Evolutionary conservation across 2,113 vertebrate genomes (phyloP), one percentile per base, ranked within the genome.

Genomic region (Labeo catla): DNA sequence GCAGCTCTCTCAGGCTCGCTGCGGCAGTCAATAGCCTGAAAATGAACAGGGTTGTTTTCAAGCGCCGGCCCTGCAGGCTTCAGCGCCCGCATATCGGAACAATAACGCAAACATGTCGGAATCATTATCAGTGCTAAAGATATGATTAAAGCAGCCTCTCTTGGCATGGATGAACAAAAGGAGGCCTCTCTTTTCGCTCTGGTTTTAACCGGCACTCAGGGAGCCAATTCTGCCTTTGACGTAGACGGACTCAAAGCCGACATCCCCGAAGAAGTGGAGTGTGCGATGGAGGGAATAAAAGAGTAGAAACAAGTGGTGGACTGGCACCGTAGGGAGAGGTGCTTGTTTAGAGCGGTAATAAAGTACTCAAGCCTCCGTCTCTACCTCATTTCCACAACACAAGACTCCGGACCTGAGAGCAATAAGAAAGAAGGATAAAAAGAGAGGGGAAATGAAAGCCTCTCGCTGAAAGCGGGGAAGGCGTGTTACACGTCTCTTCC

Each of bases 21-120:
- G 93, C 91, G 93, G 93, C 91, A 94, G 93, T 94, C 94, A 95
- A 93, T 90, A 92, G 93, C 94, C 86, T 93, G 93, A 95, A 94
- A 96, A 96, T 94, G 93, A 94, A 94, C 92, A 91, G 94, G 93
- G 93, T 94, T 89, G 85, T 92, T 95, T 95, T 95, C 94, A 93
- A 93, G 92, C 89, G 92, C 92, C 50, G 47, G 63, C 91, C 93
- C 93, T 89, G 89, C 94, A 95, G 93, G 94, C 90, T 65, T 86
- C 91, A 93, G 91, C 45, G 94, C 92, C 92, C 91, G 94, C 94
- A 93, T 90, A 90, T 93, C 72, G 57, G 81, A 52, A 91, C 91
- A 89, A 92, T 93, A 95, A 89, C 78, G 65, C 93, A 92, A 95
- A 95, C 91, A 90, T 93, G 94, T 93, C 94, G 94, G 91, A 91